Conservation (phyloP, 2,888 invertebrate genomes). For the Folsomia manolachei region DNA sequence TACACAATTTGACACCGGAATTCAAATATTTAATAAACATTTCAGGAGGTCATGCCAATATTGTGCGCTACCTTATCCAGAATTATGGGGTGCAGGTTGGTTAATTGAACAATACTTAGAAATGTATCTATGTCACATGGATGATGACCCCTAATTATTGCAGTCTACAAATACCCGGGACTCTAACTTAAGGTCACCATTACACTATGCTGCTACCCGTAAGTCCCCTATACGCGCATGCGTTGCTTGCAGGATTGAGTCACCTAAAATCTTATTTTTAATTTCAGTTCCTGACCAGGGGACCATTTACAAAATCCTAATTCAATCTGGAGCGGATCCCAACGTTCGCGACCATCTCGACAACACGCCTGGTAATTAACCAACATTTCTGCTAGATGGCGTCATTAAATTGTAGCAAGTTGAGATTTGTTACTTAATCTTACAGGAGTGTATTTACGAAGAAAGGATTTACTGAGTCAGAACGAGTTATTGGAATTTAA, state of each 20-base stretch:
- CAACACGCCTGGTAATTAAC: constrained; percentile 72
- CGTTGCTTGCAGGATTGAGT: no score
- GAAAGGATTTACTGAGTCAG: constrained; percentile 67
- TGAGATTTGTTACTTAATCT: no score
- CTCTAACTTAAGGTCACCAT: constrained; percentile 75
- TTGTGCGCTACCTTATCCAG: constrained; percentile 57
- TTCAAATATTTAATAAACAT: no score
- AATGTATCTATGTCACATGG: no score
- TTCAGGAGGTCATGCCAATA: constrained; percentile 53
- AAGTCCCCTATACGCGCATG: no score
- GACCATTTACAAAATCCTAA: constrained; percentile 77
- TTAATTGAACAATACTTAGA: background rate
- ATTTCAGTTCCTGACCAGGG: constrained; percentile 84
- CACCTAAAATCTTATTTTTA: no score
- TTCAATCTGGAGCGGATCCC: constrained; percentile 81
- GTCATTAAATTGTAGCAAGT: no score
- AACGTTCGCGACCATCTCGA: constrained; percentile 77
- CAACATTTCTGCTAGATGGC: no score
- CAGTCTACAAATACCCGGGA: constrained; percentile 58
- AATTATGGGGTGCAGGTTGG: background rate
- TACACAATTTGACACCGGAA: no score
- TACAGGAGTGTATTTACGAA: constrained; percentile 70
- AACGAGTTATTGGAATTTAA: constrained; percentile 66
- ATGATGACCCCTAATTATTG: no score
- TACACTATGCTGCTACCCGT: constrained; percentile 82